Evolutionary conservation across 2,113 vertebrate genomes (phyloP).

Genomic region (Perccottus glenii): DNA sequence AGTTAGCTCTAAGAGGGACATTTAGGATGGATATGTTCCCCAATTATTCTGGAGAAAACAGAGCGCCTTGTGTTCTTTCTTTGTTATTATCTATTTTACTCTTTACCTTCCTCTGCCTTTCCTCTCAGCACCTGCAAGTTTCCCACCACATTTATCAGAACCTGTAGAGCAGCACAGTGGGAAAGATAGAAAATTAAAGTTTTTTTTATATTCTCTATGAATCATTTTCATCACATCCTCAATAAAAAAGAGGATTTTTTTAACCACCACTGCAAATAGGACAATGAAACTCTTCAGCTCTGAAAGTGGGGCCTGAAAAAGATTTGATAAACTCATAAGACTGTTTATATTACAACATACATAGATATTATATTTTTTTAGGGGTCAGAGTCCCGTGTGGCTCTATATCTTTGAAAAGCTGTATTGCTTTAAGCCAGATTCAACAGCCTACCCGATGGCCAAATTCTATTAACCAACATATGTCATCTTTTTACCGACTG

Average conservation of each 20-base stretch:
- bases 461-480: too few species aligned
- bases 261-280: neutral
- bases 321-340: too few species aligned
- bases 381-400: too few species aligned
- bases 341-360: too few species aligned
- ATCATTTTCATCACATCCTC: constrained; percentile 43
- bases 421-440: too few species aligned
- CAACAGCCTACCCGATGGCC: too few species aligned
- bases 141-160: constrained; percentile 56
- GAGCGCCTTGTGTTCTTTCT: constrained; percentile 36
- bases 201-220: constrained; percentile 52
- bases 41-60: constrained; percentile 49
- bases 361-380: too few species aligned
- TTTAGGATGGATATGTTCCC: constrained; percentile 41
- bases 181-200: constrained; percentile 31
- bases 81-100: constrained; percentile 38
- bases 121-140: constrained; percentile 38
- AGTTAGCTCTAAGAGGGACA: too few species aligned
- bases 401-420: too few species aligned
- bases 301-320: too few species aligned
- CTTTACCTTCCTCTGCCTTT: constrained; percentile 10
- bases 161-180: constrained; percentile 33
- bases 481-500: too few species aligned
- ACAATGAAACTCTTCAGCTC: too few species aligned
- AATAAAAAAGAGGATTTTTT: constrained; percentile 23